phyloP scores from a whole-genome alignment of 1,140 invertebrate species.

The Diploscapter pachys region DNA sequence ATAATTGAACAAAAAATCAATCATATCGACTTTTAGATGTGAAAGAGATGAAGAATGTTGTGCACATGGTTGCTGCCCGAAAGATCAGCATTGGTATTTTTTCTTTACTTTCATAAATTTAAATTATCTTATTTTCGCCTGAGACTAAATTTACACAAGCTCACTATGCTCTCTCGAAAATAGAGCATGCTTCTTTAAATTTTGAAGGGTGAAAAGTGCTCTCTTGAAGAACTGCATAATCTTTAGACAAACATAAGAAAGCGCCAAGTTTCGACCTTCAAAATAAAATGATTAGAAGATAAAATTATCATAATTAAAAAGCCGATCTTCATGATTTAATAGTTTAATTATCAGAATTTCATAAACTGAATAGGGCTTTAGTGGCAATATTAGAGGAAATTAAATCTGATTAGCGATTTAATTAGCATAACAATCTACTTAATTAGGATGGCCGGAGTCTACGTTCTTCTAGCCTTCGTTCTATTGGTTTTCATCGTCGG shows the following conservation, averaged over 20 bases:
- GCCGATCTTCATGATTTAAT: not conserved
- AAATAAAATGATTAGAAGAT: not conserved
- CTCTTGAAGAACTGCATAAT: no score
- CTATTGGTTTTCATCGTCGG: slow-evolving; percentile 52
- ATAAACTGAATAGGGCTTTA: not conserved
- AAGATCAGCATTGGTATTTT: slow-evolving; percentile 57
- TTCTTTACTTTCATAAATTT: not conserved
- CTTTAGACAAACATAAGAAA: no score
- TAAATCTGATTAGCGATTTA: not conserved
- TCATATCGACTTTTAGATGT: slow-evolving; percentile 35
- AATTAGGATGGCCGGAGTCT: slow-evolving; percentile 55
- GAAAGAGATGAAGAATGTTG: slow-evolving; percentile 55
- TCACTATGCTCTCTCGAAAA: no score
- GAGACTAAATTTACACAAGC: no score
- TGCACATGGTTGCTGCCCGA: slow-evolving; percentile 53
- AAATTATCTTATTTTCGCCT: no score
- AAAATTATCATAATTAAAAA: not conserved
- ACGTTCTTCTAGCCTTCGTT: slow-evolving; percentile 53
- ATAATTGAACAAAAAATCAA: not conserved
- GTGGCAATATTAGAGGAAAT: no score
- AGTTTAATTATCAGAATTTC: not conserved
- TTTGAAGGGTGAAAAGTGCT: no score
- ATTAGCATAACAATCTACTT: not conserved
- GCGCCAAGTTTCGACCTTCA: no score
- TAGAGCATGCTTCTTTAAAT: no score